These are phyloP conservation scores for Staurois parvus DNA, from an alignment of 2,797 vertebrate genomes.

Conservation along the genomic window DNA sequence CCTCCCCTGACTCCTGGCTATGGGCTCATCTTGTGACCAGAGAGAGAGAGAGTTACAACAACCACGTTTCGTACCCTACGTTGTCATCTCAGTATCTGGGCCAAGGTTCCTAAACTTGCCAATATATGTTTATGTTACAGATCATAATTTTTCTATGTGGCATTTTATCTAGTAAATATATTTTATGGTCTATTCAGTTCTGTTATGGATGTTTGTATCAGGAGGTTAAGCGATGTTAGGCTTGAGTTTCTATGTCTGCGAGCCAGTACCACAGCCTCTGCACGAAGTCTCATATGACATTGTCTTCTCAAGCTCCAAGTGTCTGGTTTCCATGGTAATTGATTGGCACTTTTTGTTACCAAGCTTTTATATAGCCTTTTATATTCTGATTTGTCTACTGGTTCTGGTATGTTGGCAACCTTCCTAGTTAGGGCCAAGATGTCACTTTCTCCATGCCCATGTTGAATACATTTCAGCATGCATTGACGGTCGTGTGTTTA, in stretches of 20 bases:
- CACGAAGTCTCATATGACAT: slow-evolving; percentile 1
- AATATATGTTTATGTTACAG: too few species aligned
- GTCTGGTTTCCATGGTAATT: slow-evolving; percentile 40
- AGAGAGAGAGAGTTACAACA: too few species aligned
- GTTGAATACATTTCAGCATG: slow-evolving; percentile 33
- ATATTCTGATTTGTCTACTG: slow-evolving; percentile 40
- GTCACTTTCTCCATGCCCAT: slow-evolving; percentile 16
- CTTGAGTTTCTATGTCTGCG: background rate
- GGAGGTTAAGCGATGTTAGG: too few species aligned
- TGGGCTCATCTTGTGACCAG: too few species aligned
- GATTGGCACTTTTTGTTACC: slow-evolving; percentile 36
- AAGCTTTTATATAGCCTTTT: slow-evolving; percentile 37
- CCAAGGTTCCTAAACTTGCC: too few species aligned
- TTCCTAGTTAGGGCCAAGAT: slow-evolving; percentile 32
- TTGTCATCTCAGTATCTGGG: too few species aligned
- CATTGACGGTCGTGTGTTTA: slow-evolving; percentile 35
- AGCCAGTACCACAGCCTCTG: background rate
- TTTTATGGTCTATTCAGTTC: too few species aligned
- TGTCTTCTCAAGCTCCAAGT: slow-evolving; percentile 20
- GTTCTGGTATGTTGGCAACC: slow-evolving; percentile 48
- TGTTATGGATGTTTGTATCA: too few species aligned
- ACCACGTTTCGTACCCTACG: too few species aligned
- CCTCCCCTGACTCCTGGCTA: too few species aligned
- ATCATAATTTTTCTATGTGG: too few species aligned
- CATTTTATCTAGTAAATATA: too few species aligned